Evolutionary conservation across 2,797 vertebrate genomes (phyloP).

Genomic region (Sebastes kiyomatsui): DNA sequence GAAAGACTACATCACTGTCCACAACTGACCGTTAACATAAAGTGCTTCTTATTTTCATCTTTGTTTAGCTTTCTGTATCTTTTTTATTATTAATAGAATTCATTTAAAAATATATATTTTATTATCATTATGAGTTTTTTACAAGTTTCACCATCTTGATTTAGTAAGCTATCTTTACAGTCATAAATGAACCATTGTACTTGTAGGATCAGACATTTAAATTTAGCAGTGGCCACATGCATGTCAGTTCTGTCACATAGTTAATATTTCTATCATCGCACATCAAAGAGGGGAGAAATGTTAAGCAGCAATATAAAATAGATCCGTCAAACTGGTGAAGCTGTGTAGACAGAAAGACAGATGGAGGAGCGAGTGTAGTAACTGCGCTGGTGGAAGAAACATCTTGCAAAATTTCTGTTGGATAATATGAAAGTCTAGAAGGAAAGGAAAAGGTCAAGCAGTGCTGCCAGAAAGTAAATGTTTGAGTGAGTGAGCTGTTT

Average conservation of each 20-base stretch:
- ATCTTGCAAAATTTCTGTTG: background rate
- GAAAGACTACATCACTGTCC: background rate
- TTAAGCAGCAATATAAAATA: slow-evolving; percentile 41
- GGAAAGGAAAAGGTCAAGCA: background rate
- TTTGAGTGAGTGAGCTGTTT: slow-evolving; percentile 1
- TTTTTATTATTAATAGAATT: background rate
- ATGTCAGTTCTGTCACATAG: slow-evolving; percentile 73
- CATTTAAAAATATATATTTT: too few species aligned
- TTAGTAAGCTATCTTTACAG: background rate
- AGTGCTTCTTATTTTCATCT: background rate
- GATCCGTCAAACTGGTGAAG: slow-evolving; percentile 3
- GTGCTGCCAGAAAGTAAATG: slow-evolving; percentile 48
- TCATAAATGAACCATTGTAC: slow-evolving; percentile 19
- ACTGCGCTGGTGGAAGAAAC: background rate
- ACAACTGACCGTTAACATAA: background rate
- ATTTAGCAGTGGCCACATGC: slow-evolving; percentile 61
- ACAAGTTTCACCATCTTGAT: background rate
- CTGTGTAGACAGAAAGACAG: background rate
- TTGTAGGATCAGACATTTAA: slow-evolving; percentile 21
- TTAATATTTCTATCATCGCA: slow-evolving; percentile 66
- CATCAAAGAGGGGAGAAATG: slow-evolving; percentile 55
- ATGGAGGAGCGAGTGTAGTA: background rate
- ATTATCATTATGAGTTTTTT: too few species aligned
- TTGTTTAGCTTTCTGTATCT: background rate
- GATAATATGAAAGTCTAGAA: background rate